phyloP scores from a whole-genome alignment of 2,113 vertebrate species.

The Ranitomeya imitator region DNA sequence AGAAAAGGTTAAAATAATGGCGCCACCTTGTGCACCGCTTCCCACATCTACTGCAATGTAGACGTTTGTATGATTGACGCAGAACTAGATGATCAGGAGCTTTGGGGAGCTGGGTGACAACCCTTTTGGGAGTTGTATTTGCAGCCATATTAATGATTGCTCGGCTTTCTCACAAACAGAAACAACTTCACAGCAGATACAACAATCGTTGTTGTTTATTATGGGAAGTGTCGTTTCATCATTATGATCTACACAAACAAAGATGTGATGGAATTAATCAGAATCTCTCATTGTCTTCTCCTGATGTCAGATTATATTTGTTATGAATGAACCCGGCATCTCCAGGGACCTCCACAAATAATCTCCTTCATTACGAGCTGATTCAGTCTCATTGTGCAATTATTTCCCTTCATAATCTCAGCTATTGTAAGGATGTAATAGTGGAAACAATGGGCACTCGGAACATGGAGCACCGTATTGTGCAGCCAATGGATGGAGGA shows the following conservation, averaged over 20 bases:
- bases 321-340: slow-evolving; percentile 48
- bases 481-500: neutral
- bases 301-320: slow-evolving; percentile 46
- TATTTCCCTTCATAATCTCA: slow-evolving; percentile 43
- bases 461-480: slow-evolving; percentile 37
- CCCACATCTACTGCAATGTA: neutral
- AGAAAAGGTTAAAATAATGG: too few species aligned
- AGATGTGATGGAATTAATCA: neutral
- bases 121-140: neutral
- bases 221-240: neutral
- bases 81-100: neutral
- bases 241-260: neutral
- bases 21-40: neutral
- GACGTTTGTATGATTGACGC: neutral
- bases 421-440: slow-evolving; percentile 39
- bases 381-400: slow-evolving; percentile 45
- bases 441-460: slow-evolving; percentile 44
- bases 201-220: too few species aligned
- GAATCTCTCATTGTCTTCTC: neutral
- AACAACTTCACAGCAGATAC: too few species aligned
- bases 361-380: slow-evolving; percentile 31
- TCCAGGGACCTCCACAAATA: slow-evolving; percentile 20
- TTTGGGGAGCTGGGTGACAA: neutral
- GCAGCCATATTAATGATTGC: too few species aligned
- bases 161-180: too few species aligned